Percentiles rank a stretch among this genome's conserved stretches.
Evolutionary conservation across 2,888 invertebrate species (phyloP).

Genomic region (Fragum sueziense): DNA sequence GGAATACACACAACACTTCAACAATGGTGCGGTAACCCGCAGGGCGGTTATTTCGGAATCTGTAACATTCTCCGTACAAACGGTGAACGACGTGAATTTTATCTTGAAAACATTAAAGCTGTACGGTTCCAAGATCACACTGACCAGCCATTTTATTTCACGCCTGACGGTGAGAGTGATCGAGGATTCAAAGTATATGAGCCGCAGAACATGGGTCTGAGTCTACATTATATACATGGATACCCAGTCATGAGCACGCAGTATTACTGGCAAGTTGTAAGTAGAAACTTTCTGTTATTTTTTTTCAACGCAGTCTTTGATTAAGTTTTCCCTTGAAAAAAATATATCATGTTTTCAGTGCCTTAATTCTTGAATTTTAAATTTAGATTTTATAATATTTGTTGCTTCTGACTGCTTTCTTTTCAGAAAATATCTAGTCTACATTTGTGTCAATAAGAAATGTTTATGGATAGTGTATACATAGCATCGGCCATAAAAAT

Average conservation of each 20-base stretch:
- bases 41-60: slow-evolving; percentile 56
- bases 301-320: too few species aligned
- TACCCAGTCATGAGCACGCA: slow-evolving; percentile 18
- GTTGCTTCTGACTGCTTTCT: too few species aligned
- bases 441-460: too few species aligned
- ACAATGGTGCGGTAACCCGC: slow-evolving; percentile 60
- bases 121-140: slow-evolving; percentile 75
- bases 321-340: too few species aligned
- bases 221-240: slow-evolving; percentile 28
- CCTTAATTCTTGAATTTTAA: too few species aligned
- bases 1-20: slow-evolving; percentile 72
- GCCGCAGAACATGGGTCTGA: slow-evolving; percentile 52
- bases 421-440: too few species aligned
- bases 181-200: slow-evolving; percentile 79
- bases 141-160: slow-evolving; percentile 75
- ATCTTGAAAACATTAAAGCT: slow-evolving; percentile 66
- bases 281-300: too few species aligned
- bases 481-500: too few species aligned
- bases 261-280: slow-evolving; percentile 70
- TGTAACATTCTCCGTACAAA: slow-evolving; percentile 70
- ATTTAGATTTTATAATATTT: too few species aligned
- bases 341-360: too few species aligned
- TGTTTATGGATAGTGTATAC: too few species aligned
- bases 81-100: slow-evolving; percentile 72
- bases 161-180: slow-evolving; percentile 74